A percentile compares a stretch with the other conserved stretches of the same genome.
These are phyloP conservation scores for Conchocele bisecta DNA, from an alignment of 2,888 invertebrate genomes.

Conservation along the genomic window DNA sequence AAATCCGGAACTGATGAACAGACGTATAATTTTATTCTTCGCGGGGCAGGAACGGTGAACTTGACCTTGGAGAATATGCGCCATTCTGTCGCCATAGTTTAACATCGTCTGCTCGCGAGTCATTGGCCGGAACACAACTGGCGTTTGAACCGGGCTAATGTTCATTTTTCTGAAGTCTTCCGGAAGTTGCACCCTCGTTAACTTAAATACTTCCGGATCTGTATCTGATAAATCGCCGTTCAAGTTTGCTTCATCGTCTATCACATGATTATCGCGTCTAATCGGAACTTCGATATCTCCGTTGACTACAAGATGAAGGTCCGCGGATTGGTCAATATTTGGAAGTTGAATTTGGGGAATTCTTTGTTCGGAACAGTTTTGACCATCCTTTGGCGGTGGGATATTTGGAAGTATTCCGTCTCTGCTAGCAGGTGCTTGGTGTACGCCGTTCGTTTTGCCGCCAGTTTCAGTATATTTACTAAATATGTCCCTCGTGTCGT, in stretches of 20 bases:
- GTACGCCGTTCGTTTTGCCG: constrained; percentile 51
- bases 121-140: constrained; percentile 67
- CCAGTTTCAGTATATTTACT: constrained; percentile 71
- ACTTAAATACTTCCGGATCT: constrained; percentile 44
- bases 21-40: constrained; percentile 63
- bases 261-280: too few species aligned
- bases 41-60: constrained; percentile 68
- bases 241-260: too few species aligned
- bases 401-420: constrained; percentile 44
- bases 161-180: constrained; percentile 62
- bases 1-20: constrained; percentile 73
- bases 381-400: neutral
- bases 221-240: too few species aligned
- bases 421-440: too few species aligned
- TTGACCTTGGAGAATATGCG: constrained; percentile 68
- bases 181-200: constrained; percentile 46
- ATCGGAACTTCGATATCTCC: too few species aligned
- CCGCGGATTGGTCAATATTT: neutral
- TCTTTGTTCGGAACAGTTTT: neutral
- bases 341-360: neutral
- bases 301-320: neutral
- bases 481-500: constrained; percentile 56
- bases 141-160: constrained; percentile 74
- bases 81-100: constrained; percentile 63
- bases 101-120: constrained; percentile 69